Conservation (phyloP, 2,113 vertebrate genomes). For the Cyrtonyx montezumae region DNA sequence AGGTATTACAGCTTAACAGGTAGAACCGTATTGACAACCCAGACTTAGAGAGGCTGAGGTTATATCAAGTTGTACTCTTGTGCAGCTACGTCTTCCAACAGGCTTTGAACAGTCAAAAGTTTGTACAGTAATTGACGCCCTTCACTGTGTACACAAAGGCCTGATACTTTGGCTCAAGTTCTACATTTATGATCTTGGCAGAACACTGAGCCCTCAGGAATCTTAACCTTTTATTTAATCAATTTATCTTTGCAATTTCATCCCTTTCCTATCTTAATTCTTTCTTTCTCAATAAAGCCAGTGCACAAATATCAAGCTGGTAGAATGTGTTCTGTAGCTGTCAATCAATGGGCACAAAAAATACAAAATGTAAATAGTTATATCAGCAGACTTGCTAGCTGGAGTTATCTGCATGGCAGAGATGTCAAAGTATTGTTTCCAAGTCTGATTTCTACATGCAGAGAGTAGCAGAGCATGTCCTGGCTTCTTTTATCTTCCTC, state of each 20-base stretch:
- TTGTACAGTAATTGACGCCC: not conserved
- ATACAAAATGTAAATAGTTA: constrained; percentile 67
- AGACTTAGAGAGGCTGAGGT: not conserved
- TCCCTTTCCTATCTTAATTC: constrained; percentile 14
- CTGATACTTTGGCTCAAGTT: not conserved
- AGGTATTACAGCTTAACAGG: not conserved
- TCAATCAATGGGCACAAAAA: constrained; percentile 70
- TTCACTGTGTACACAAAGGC: not conserved
- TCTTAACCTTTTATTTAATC: constrained; percentile 18
- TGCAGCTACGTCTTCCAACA: not conserved
- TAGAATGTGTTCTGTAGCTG: constrained; percentile 67
- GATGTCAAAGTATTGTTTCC: constrained; percentile 77
- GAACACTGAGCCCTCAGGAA: constrained; percentile 8
- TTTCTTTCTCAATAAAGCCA: constrained; percentile 59
- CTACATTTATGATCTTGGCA: not conserved
- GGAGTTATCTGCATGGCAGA: constrained; percentile 73
- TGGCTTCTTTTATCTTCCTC: constrained; percentile 74
- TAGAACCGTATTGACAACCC: not conserved
- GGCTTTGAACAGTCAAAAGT: constrained; percentile 10
- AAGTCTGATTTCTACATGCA: constrained; percentile 62
- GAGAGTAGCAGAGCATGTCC: constrained; percentile 77
- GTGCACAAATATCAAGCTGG: constrained; percentile 53
- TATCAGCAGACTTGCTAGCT: constrained; percentile 63
- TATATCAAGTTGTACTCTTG: not conserved
- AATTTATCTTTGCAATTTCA: constrained; percentile 27